A percentile compares a stretch with the other conserved stretches of the same genome.
Evolutionary conservation across 2,888 invertebrate genomes (phyloP).

Genomic region (Dynastes maya): DNA sequence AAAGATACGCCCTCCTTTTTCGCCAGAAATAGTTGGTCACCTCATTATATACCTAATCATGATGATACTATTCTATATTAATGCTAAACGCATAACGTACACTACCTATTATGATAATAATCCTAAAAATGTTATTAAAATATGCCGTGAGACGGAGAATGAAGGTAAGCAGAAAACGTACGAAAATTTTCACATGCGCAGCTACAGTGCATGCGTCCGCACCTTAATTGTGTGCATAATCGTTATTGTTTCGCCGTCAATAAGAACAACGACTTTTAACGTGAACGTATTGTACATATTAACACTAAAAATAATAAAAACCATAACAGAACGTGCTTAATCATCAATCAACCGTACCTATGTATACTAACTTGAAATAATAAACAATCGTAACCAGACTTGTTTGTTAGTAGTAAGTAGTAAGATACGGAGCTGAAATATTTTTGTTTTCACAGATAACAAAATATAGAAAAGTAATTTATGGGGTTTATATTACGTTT

Average conservation of each 20-base stretch:
- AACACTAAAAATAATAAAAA: constrained; percentile 31
- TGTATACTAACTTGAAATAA: constrained; percentile 28
- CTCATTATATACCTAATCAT: too few relatives aligned
- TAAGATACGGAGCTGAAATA: constrained; percentile 19
- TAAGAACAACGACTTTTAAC: constrained; percentile 16
- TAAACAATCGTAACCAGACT: constrained; percentile 27
- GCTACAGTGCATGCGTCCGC: background rate
- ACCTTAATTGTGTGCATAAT: constrained; percentile 24
- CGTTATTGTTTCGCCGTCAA: constrained; percentile 18
- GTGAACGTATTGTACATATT: constrained; percentile 33
- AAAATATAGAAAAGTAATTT: constrained; percentile 8
- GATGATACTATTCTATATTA: too few relatives aligned
- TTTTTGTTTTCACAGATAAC: constrained; percentile 23
- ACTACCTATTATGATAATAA: too few relatives aligned
- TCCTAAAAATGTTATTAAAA: too few relatives aligned
- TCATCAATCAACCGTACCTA: constrained; percentile 19
- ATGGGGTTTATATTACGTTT: constrained; percentile 3
- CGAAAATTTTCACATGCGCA: background rate
- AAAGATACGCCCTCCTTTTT: too few relatives aligned
- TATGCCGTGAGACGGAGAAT: too few relatives aligned
- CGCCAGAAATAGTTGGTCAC: too few relatives aligned
- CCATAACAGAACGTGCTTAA: constrained; percentile 37
- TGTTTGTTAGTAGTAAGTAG: constrained; percentile 9
- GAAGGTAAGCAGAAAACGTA: background rate
- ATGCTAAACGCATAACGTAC: too few relatives aligned